Conservation (phyloP, 2,113 vertebrate species). For the Coregonus clupeaformis region DNA sequence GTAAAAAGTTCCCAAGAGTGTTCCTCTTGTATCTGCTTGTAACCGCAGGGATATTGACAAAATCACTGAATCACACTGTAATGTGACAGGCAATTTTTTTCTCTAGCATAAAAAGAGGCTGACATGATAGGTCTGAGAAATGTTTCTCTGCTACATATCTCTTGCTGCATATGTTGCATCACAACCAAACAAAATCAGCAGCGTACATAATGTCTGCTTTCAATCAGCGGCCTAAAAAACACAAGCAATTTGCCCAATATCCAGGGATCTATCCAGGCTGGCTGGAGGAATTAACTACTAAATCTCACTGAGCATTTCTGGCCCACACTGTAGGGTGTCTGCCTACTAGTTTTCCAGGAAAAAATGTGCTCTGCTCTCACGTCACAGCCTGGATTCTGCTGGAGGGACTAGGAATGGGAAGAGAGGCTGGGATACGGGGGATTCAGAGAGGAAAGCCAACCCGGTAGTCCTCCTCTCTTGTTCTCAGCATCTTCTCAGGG, state of each 20-base stretch:
- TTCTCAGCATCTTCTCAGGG: no score
- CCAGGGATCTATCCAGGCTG: conserved; percentile 14
- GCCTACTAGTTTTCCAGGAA: conserved; percentile 7
- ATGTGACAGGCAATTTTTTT: conserved; percentile 36
- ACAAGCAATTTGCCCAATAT: conserved; percentile 1
- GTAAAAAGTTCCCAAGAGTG: conserved; percentile 7
- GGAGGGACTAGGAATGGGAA: no score
- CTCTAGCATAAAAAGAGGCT: conserved; percentile 14
- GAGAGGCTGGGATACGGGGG: no score
- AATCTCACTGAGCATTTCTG: conserved; percentile 33
- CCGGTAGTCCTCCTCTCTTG: no score
- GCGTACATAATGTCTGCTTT: background rate
- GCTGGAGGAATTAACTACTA: conserved; percentile 13
- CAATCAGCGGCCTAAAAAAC: conserved; percentile 3
- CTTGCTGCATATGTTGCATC: background rate
- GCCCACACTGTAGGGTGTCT: conserved; percentile 10
- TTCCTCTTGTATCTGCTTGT: background rate
- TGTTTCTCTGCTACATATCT: background rate
- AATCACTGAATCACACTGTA: conserved; percentile 11
- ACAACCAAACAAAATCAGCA: no score
- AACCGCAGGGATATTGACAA: conserved; percentile 9
- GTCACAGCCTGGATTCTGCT: no score
- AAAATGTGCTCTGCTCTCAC: no score
- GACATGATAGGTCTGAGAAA: conserved; percentile 15
- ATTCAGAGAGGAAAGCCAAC: no score